These are phyloP conservation scores for Diarsia rubi DNA, from an alignment of 2,888 invertebrate genomes.

Conservation along the genomic window DNA sequence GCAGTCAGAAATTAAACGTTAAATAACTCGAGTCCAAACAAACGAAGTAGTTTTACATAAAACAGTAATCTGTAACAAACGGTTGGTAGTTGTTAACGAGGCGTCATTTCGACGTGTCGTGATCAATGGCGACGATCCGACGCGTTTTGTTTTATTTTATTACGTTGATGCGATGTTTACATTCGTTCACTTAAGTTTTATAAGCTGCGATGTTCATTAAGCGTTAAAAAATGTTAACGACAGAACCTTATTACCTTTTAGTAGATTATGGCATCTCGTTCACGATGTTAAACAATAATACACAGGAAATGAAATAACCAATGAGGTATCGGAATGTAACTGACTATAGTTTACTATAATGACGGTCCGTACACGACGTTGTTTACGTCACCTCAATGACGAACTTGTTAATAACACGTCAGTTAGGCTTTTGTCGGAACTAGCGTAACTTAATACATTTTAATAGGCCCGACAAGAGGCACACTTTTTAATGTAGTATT, in stretches of 20 bases:
- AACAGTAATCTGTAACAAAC: slow-evolving; percentile 13
- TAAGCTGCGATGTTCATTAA: slow-evolving; percentile 7
- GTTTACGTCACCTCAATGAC: too few species aligned
- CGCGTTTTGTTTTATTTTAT: slow-evolving; percentile 10
- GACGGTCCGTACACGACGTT: neutral
- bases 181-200: slow-evolving; percentile 26
- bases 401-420: neutral
- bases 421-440: neutral
- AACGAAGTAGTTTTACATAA: slow-evolving; percentile 13
- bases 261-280: neutral
- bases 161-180: slow-evolving; percentile 17
- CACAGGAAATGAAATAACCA: neutral
- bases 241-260: neutral
- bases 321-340: neutral
- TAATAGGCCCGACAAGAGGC: too few species aligned
- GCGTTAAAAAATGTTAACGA: neutral
- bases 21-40: neutral
- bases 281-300: neutral
- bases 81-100: neutral
- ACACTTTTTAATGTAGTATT: neutral
- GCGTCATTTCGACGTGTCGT: slow-evolving; percentile 6
- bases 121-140: slow-evolving; percentile 23
- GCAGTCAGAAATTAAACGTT: slow-evolving; percentile 17
- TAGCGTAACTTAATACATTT: too few species aligned
- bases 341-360: neutral